Conservation (phyloP, 2,113 vertebrate species). For the Nestor notabilis region DNA sequence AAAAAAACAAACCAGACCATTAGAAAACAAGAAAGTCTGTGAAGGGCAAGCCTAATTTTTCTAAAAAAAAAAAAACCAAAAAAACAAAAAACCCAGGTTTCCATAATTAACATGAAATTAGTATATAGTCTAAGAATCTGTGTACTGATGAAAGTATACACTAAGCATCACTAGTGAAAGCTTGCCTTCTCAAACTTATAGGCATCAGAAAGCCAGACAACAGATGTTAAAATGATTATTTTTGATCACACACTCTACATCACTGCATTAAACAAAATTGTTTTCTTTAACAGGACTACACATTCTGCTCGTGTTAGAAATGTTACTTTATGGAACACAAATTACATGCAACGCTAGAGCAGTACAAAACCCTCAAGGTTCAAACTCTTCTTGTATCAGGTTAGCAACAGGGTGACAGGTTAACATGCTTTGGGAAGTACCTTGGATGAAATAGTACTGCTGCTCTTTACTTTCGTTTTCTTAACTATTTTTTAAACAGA, state of each 20-base stretch:
- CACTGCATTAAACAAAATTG: neutral
- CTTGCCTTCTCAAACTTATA: neutral
- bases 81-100: neutral
- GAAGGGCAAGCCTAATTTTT: neutral
- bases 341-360: neutral
- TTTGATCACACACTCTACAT: rapidly evolving
- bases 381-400: neutral
- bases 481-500: neutral
- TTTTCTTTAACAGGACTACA: neutral
- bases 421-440: neutral
- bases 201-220: neutral
- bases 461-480: neutral
- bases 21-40: neutral
- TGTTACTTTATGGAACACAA: neutral
- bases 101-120: neutral
- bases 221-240: rapidly evolving
- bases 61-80: too few species aligned
- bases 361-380: neutral
- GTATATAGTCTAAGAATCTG: neutral
- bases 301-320: neutral
- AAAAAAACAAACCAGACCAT: neutral
- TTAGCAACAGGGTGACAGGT: neutral
- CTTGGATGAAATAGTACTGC: neutral
- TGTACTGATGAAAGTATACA: neutral
- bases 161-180: neutral